Evolutionary conservation across 2,797 vertebrate genomes (phyloP), one percentile per base, ranked within the genome.

Genomic region (Neosilurus mollespiculum): DNA sequence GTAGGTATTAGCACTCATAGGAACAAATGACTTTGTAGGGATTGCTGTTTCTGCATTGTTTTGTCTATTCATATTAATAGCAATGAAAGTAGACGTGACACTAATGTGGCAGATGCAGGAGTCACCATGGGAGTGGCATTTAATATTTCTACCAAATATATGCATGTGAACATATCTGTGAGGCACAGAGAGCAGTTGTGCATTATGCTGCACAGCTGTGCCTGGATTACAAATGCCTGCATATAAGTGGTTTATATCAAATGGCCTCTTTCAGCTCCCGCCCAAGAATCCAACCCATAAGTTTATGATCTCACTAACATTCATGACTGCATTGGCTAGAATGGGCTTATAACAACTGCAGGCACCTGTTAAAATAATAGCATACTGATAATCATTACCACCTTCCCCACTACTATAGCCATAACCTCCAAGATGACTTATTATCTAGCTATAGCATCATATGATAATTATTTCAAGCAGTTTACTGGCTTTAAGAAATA

Each of bases 291-390:
- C 89, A 86, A 62, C 87, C 85, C 87, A 89, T 71, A 85, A 80
- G 89, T 91, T 92, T 83, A 88, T 89, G 86, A 84, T 78, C 90
- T 90, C 89, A 85, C n/a, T n/a, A n/a, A n/a, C n/a, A n/a, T n/a
- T n/a, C n/a, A n/a, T 91, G 85, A 83, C 85, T 81, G 86, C 87
- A 88, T 87, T 88, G 86, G 90, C 86, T 89, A 86, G 88, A 92
- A 93, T 91, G 87, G 89, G 90, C 92, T 91, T 91, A 92, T 93
- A 93, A 92, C 89, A 88, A 87, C 88, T 78, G 87, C 90, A 90
- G 93, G 90, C 91, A 93, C 93, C 92, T 92, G 86, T 92, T 91
- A 89, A 91, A 92, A 91, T 92, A 87, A 92, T 91, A 87, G 89
- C 89, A 71, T 59, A 84, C 86, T 91, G 89, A 92, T 93, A 90